These are phyloP conservation scores for Phrynocephalus vlangalii DNA, from an alignment of 2,797 vertebrate species.

Conservation along the genomic window DNA sequence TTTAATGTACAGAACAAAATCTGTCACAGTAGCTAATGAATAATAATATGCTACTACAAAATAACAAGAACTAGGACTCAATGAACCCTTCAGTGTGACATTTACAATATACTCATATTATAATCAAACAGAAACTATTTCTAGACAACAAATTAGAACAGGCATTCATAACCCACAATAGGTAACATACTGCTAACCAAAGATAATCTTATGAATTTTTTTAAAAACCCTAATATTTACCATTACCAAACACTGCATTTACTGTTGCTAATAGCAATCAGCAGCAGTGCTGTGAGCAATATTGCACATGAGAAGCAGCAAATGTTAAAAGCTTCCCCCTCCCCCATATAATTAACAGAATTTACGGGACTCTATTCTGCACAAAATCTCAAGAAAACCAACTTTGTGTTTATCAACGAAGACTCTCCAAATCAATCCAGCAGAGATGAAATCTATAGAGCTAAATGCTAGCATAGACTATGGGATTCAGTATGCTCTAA, in stretches of 20 bases:
- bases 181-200: slow-evolving; percentile 16
- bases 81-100: neutral
- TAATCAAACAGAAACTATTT: slow-evolving; percentile 5
- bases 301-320: neutral
- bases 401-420: neutral
- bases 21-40: slow-evolving; percentile 4
- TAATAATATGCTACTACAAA: slow-evolving; percentile 21
- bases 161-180: slow-evolving; percentile 30
- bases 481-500: neutral
- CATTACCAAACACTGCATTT: neutral
- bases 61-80: neutral
- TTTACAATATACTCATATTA: slow-evolving; percentile 13
- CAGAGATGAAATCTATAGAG: slow-evolving; percentile 22
- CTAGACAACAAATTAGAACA: neutral
- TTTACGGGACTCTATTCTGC: slow-evolving; percentile 27
- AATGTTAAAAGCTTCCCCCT: neutral
- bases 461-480: slow-evolving; percentile 21
- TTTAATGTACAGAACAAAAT: slow-evolving; percentile 7
- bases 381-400: slow-evolving; percentile 12
- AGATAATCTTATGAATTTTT: neutral
- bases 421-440: slow-evolving; percentile 27
- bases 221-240: neutral
- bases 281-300: neutral
- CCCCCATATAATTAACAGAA: neutral
- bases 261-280: slow-evolving; percentile 6